phyloP scores from a whole-genome alignment of 1,140 invertebrate species.

The Limonius californicus region DNA sequence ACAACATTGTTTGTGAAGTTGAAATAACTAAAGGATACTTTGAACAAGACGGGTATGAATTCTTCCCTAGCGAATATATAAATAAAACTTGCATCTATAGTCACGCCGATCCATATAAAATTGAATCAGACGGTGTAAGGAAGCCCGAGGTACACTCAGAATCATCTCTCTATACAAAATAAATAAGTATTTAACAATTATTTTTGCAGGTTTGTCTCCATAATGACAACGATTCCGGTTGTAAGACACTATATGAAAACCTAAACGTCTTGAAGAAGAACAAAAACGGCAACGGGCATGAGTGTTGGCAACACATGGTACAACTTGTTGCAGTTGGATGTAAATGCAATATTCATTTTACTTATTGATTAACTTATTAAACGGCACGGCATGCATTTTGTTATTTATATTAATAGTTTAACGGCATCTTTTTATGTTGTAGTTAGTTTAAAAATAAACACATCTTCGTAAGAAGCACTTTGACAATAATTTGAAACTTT shows the following conservation, averaged over 20 bases:
- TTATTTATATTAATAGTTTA: no score
- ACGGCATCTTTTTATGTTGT: no score
- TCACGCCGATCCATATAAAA: background rate
- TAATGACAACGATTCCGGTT: background rate
- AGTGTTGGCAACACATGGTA: conserved; percentile 26
- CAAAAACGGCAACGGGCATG: conserved; percentile 15
- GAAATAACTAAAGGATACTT: conserved; percentile 21
- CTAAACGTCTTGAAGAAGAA: conserved; percentile 26
- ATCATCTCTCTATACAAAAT: no score
- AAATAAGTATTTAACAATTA: no score
- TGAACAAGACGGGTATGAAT: conserved; percentile 26
- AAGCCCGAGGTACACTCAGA: background rate
- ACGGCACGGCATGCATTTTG: no score
- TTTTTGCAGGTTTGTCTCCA: conserved; percentile 3
- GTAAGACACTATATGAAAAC: conserved; percentile 15
- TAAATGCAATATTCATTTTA: conserved; percentile 22
- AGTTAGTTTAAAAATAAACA: no score
- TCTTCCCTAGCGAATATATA: conserved; percentile 25
- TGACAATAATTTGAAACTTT: no score
- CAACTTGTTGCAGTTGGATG: conserved; percentile 28
- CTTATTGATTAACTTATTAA: no score
- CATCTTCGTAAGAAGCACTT: no score
- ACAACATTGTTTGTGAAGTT: conserved; percentile 28
- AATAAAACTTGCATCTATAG: conserved; percentile 26
- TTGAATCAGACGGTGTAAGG: background rate